Base-by-base conservation (phyloP, 2,888 invertebrate genomes). In the Phyto melanocephala region DNA sequence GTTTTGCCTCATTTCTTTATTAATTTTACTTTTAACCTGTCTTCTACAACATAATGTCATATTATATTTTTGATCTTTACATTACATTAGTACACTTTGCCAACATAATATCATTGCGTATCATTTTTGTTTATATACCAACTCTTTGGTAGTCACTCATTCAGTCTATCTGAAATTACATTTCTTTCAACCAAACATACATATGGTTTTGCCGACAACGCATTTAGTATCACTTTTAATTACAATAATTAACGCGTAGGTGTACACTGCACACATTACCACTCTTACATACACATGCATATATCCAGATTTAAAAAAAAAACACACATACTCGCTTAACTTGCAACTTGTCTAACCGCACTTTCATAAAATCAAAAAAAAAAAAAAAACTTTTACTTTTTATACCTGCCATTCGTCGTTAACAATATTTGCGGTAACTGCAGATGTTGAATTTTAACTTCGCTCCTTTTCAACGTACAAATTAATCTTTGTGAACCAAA, bases 231-330 rank as follows among this genome's bases (percentile, higher is more conserved):
- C 74, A 78, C 56, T 81, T 81, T 81, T 81, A 81, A 81, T 81
- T 81, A 81, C 62, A 74, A 72, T 77, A 81, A 81, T 81, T 81
- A 81, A 78, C 68, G 62, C 47, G 80, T 71, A 71, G 70, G 75
- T 80, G 54, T 50, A 35, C 8, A 50, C 2, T 6, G 17, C 11
- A 33, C 3, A 56, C 3, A 33, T 13, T 47, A 15, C 24, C 37
- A 50, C 4, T 22, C 24, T 54, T 15, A 40, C 60, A 65, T 40
- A 45, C 35, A 47, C 37, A 67, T 60, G 28, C 50, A 45, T 22
- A n/a, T n/a, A n/a, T n/a, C n/a, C n/a, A n/a, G n/a, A n/a, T n/a
- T n/a, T n/a, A n/a, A n/a, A n/a, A n/a, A 6, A 17, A 68, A 28
- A 52, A 37, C 35, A 47, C 20, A 45, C 17, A 17, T 22, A 40